Evolutionary conservation across 2,113 vertebrate genomes (phyloP).

Genomic region (Puffinus mauretanicus): DNA sequence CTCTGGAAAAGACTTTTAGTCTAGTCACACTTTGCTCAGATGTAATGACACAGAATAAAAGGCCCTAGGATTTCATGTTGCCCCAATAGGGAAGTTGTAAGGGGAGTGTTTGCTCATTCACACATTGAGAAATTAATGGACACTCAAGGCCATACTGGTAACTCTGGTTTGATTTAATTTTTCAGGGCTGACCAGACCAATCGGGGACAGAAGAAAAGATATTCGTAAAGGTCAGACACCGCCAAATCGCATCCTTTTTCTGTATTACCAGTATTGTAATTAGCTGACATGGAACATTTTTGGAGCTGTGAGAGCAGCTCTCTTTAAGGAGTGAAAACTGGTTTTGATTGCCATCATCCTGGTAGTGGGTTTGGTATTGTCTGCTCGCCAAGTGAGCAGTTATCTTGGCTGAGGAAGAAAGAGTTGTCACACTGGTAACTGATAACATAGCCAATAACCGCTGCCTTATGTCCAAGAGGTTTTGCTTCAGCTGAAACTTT

Average conservation of each 20-base stretch:
- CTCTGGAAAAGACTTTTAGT: neutral
- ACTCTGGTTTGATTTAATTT: neutral
- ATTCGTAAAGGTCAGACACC: neutral
- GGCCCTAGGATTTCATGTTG: neutral
- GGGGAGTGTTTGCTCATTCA: neutral
- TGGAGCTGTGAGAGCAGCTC: neutral
- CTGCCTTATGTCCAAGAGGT: neutral
- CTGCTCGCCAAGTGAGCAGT: neutral
- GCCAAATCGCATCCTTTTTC: neutral
- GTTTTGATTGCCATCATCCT: neutral
- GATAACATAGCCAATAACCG: neutral
- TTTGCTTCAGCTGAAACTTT: neutral
- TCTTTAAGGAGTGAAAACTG: neutral
- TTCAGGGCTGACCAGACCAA: neutral
- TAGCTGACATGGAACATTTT: neutral
- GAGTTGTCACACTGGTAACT: neutral
- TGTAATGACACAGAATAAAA: neutral
- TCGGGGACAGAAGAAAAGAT: neutral
- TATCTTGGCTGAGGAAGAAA: neutral
- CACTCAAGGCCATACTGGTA: neutral
- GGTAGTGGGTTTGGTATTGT: neutral
- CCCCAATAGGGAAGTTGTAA: neutral
- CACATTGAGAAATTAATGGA: neutral
- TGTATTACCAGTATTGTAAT: neutral
- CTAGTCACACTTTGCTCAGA: neutral